Evolutionary conservation across 1,140 invertebrate genomes (phyloP).

Genomic region (Anastrepha ludens): DNA sequence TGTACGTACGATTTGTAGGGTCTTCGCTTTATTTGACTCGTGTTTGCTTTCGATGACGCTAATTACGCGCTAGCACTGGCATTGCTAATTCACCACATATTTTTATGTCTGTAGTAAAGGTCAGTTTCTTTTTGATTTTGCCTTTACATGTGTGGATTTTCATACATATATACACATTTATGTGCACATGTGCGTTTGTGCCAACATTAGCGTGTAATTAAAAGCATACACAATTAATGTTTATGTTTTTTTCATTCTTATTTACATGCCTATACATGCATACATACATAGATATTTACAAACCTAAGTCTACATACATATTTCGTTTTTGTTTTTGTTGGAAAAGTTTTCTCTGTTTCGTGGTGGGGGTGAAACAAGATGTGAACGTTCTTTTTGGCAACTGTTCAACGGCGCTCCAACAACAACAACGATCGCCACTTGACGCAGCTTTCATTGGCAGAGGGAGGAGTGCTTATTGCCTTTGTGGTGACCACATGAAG

Average conservation of each 20-base stretch:
- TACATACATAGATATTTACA: too few species aligned
- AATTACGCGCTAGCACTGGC: neutral
- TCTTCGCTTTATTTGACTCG: neutral
- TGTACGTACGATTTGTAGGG: neutral
- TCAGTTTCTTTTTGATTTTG: conserved; percentile 28
- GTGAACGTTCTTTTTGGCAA: conserved; percentile 23
- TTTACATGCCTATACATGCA: neutral
- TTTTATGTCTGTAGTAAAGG: neutral
- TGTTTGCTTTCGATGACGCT: conserved; percentile 19
- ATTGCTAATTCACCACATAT: conserved; percentile 2
- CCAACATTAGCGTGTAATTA: conserved; percentile 8
- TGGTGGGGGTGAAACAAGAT: conserved; percentile 15
- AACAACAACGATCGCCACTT: conserved; percentile 32
- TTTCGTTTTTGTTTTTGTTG: neutral
- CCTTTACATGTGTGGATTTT: neutral
- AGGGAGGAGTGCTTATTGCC: neutral
- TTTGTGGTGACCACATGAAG: conserved; percentile 37
- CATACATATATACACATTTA: neutral
- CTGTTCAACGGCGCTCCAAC: neutral
- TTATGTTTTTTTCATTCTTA: neutral
- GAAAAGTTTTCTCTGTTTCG: neutral
- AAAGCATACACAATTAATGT: conserved; percentile 19
- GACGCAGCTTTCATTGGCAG: neutral
- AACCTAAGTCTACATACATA: neutral
- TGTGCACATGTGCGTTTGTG: neutral